Evolutionary conservation across 2,797 vertebrate genomes (phyloP).

Genomic region (Onychomys arenicola): DNA sequence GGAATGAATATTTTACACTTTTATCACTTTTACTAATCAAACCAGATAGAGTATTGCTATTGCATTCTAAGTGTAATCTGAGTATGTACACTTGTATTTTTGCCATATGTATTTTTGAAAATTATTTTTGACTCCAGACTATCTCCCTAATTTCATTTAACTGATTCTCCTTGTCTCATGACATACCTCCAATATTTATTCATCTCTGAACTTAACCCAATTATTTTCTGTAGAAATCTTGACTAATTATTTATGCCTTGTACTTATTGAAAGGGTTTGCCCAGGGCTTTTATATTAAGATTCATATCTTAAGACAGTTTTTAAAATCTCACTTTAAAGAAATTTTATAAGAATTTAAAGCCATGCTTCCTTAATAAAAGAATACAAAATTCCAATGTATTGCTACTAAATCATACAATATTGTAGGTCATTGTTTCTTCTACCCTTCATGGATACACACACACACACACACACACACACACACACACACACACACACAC

Average conservation of each 20-base stretch:
- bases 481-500: too few relatives aligned
- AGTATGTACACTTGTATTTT: not conserved
- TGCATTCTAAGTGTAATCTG: not conserved
- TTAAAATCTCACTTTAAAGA: not conserved
- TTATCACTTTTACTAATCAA: not conserved
- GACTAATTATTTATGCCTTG: not conserved
- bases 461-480: too few relatives aligned
- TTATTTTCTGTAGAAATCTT: slow-evolving; percentile 6
- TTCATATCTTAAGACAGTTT: not conserved
- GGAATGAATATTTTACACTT: not conserved
- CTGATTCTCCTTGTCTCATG: not conserved
- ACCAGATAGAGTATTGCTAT: not conserved
- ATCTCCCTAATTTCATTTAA: not conserved
- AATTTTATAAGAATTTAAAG: not conserved
- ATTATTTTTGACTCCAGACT: not conserved
- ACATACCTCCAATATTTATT: not conserved
- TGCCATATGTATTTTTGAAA: not conserved
- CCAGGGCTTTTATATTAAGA: not conserved
- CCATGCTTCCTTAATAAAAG: not conserved
- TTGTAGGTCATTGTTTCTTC: not conserved
- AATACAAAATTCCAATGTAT: not conserved
- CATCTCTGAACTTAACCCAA: not conserved
- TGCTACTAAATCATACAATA: not conserved
- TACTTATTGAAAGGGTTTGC: not conserved
- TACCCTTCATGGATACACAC: not conserved